Percentiles rank a stretch among this genome's conserved stretches.
Evolutionary conservation across 2,797 vertebrate genomes (phyloP).

Genomic region (Tiaroga cobitis): DNA sequence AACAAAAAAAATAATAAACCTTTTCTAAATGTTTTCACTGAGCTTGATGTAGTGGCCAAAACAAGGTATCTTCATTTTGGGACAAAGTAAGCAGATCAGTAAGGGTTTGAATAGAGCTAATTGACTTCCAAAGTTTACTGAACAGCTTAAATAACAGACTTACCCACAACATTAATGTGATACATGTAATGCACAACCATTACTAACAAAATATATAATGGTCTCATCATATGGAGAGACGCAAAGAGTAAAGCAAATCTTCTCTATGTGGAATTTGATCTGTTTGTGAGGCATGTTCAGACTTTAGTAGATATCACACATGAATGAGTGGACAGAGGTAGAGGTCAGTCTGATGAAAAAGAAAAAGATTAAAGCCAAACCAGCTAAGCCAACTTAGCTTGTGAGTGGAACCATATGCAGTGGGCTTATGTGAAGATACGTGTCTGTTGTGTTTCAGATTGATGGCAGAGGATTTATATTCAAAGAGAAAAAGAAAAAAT

Average conservation of each 20-base stretch:
- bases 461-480: neutral
- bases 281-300: conserved; percentile 27
- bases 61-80: no score
- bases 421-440: conserved; percentile 14
- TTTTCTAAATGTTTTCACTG: no score
- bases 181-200: neutral
- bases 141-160: no score
- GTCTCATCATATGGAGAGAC: neutral
- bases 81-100: no score
- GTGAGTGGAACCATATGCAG: conserved; percentile 56
- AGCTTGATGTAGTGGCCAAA: no score
- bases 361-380: conserved; percentile 38
- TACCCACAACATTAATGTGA: neutral
- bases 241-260: conserved; percentile 29
- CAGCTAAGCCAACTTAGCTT: conserved; percentile 19
- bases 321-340: conserved; percentile 55
- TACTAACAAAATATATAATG: neutral
- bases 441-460: neutral
- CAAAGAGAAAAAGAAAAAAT: conserved; percentile 1
- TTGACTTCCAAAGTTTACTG: no score
- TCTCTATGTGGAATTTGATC: conserved; percentile 44
- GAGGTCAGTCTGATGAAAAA: conserved; percentile 40
- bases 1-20: no score
- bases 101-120: no score
- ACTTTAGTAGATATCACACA: conserved; percentile 24